Base-by-base conservation (phyloP, 2,797 vertebrate species). In the Takifugu ocellatus region DNA sequence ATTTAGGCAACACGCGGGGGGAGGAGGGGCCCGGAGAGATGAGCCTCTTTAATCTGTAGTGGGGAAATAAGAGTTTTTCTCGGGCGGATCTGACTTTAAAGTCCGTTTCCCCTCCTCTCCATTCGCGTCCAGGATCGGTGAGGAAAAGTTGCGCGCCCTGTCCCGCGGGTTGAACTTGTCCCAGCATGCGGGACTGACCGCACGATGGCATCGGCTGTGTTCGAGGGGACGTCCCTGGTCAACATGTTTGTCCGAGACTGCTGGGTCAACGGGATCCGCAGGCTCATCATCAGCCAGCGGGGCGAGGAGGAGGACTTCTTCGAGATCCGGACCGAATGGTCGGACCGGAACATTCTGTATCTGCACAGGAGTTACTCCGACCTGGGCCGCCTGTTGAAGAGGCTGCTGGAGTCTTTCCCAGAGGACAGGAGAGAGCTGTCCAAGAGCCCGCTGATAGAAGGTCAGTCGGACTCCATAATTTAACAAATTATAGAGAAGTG, bases 241-340 rank as follows among this genome's bases (percentile, higher is more conserved):
- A 98, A 98, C 89, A 98, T 98, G 96, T 98, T 93, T 75, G 96
- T 98, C 69, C 93, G 94, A 78, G 95, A 94, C 86, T 98, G 96
- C 88, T 98, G 96, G 96, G 95, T 98, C 62, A 98, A 98, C 90
- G 96, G 96, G 36, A 89, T 96, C 85, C 92, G 96, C 66, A 84
- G 94, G 49, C 94, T 98, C 60, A 91, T 98, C 77, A 93, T 98
- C 84, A 94, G 89, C 85, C 90, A 91, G 67, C 88, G 91, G 52
- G 96, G 94, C 2, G 94, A 95, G 84, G 95, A 98, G 84, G 95
- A 98, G 89, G 94, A 98, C 72, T 98, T 98, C 56, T 98, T 93
- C 84, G 95, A 98, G 91, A 96, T 98, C 81, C 81, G 96, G 83
- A 96, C 95, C 0, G 96, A 98, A 89, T 98, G 96, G 96, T 98